Evolutionary conservation across 2,113 vertebrate genomes (phyloP).

Genomic region (Lipotes vexillifer): DNA sequence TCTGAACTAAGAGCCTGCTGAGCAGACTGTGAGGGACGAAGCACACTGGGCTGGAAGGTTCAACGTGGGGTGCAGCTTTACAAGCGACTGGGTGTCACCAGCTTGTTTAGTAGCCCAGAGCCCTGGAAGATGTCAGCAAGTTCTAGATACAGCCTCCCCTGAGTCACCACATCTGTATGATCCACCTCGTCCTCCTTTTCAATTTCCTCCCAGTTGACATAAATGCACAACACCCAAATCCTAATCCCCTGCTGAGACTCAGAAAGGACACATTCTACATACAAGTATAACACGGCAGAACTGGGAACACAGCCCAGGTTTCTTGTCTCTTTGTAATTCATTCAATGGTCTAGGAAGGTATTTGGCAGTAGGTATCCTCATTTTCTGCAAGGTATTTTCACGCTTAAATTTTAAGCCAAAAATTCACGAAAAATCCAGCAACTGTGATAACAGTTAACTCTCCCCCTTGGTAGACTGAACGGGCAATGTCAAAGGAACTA

Average conservation of each 20-base stretch:
- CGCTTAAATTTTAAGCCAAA: not conserved
- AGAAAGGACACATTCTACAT: not conserved
- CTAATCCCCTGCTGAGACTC: not conserved
- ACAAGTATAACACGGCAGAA: not conserved
- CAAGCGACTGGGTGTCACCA: not conserved
- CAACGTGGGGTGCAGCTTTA: not conserved
- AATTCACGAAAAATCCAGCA: not conserved
- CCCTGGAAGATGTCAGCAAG: not conserved
- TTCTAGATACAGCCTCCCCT: not conserved
- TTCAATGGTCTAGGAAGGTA: not conserved
- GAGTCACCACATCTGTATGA: not conserved
- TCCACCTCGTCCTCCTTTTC: not conserved
- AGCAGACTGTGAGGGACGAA: not conserved
- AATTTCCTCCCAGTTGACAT: not conserved
- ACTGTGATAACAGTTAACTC: not conserved
- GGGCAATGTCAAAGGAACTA: not conserved
- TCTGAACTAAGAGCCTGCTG: not conserved
- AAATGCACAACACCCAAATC: not conserved
- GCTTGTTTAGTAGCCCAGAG: not conserved
- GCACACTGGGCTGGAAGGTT: not conserved
- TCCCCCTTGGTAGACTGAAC: not conserved
- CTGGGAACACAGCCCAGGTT: not conserved
- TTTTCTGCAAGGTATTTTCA: not conserved
- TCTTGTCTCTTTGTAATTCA: not conserved
- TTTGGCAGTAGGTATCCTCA: not conserved